Evolutionary conservation across 2,797 vertebrate species (phyloP), one percentile per base, ranked within the genome.

Genomic region (Botia kubotai): DNA sequence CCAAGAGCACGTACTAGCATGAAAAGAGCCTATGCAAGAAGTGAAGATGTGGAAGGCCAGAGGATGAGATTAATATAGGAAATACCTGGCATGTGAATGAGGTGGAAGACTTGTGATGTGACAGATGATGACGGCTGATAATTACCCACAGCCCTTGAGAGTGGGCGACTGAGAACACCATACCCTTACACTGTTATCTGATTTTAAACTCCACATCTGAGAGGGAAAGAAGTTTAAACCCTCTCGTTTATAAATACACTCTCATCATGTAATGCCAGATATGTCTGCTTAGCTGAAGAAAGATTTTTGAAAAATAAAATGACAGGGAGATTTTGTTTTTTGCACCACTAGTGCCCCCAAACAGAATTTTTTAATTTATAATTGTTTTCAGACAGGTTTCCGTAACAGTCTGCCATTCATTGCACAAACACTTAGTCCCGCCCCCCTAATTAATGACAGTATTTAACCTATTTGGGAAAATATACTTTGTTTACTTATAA

Each of bases 71-170:
- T 95, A 94, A 95, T 95, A 92, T 93, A 67, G 78, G 92, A 94
- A 94, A 94, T 95, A 95, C 93, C 92, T 95, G 94, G 91, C 93
- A 93, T 93, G 87, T 91, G 92, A 94, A 92, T 91, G 91, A 93
- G 50, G 68, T 92, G 89, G 79, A 66, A 83, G 88, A 92, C 89
- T 89, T 88, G 89, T 92, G 89, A 90, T 89, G 69, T 93, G 92
- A 94, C 89, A 91, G 91, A 93, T 92, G 91, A 92, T 86, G 89
- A 92, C 90, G 89, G 92, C 89, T 92, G 92, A 93, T 93, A 94
- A 95, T 95, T 94, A 95, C 90, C 88, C 87, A 90, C 89, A 92
- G 90, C 93, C 72, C 89, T 90, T 87, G 87, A 91, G 91, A 85
- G 82, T 46, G 75, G 79, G 55, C 62, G 66, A 85, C 60, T 5